Percentiles rank a stretch among this genome's conserved stretches.
phyloP scores from a whole-genome alignment of 2,888 invertebrate genomes.

The Tetragonisca angustula region DNA sequence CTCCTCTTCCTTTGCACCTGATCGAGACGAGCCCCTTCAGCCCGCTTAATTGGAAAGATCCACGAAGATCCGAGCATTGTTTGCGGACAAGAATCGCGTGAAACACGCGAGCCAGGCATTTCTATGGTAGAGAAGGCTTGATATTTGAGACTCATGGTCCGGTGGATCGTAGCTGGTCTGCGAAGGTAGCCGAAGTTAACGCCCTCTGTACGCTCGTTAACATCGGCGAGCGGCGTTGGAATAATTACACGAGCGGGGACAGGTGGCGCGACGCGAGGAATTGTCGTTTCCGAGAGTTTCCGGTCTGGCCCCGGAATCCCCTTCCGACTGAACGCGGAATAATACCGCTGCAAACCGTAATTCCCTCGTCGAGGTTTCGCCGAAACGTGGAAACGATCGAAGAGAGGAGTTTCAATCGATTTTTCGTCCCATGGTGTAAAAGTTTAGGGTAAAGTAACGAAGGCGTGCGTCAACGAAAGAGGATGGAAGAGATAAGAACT shows the following conservation, averaged over 20 bases:
- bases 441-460: no score
- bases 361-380: conserved; percentile 24
- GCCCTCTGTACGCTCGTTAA: conserved; percentile 39
- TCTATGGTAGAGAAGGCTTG: conserved; percentile 31
- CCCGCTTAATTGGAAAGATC: conserved; percentile 72
- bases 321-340: conserved; percentile 21
- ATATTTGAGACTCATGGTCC: conserved; percentile 2
- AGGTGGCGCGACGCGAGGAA: conserved; percentile 55
- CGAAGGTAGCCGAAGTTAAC: conserved; percentile 56
- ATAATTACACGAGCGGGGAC: conserved; percentile 49
- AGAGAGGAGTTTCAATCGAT: background rate
- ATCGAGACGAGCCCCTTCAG: conserved; percentile 49
- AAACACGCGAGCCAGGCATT: conserved; percentile 66
- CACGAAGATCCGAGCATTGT: conserved; percentile 70
- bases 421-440: no score
- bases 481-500: no score
- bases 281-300: conserved; percentile 42
- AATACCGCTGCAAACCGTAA: conserved; percentile 28
- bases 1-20: conserved; percentile 74
- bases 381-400: background rate
- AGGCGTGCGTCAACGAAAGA: no score
- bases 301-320: conserved; percentile 43
- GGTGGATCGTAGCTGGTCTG: conserved; percentile 14
- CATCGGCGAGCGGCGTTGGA: conserved; percentile 43
- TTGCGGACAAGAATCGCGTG: conserved; percentile 69